Evolutionary conservation across 2,797 vertebrate genomes (phyloP).

Genomic region (Parauchenoglanis ngamensis): DNA sequence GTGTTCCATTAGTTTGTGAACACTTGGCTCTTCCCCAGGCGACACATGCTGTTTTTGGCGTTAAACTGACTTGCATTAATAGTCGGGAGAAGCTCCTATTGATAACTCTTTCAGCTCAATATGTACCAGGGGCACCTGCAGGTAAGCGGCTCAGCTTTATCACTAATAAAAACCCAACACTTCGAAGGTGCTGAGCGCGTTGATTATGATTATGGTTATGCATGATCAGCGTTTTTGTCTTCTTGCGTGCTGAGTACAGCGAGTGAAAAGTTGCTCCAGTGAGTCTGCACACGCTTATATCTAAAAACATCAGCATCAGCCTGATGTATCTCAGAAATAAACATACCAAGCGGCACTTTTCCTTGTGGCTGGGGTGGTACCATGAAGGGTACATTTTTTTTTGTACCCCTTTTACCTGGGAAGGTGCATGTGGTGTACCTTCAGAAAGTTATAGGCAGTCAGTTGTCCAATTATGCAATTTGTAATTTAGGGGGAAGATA

Average conservation of each 20-base stretch:
- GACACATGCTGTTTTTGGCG: conserved; percentile 54
- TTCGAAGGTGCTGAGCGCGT: background rate
- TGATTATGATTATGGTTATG: background rate
- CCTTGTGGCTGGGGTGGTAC: background rate
- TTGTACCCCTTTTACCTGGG: background rate
- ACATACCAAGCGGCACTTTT: background rate
- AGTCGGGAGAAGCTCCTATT: conserved; percentile 65
- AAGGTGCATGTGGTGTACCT: background rate
- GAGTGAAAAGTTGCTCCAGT: conserved; percentile 30
- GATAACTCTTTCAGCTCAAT: conserved; percentile 71
- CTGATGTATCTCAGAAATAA: background rate
- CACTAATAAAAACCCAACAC: background rate
- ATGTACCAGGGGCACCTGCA: conserved; percentile 87
- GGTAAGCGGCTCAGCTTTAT: conserved; percentile 65
- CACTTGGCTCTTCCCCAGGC: conserved; percentile 54
- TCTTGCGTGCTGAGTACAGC: background rate
- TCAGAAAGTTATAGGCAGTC: background rate
- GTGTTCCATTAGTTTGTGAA: conserved; percentile 46
- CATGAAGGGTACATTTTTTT: background rate
- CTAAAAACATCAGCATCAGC: background rate
- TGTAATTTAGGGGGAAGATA: background rate
- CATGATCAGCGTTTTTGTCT: conserved; percentile 18
- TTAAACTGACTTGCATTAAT: conserved; percentile 66
- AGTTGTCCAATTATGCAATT: background rate
- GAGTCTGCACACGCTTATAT: conserved; percentile 6